Evolutionary conservation across 53 echinoderm and acorn worm species (phyloP).

Genomic region (Zoroaster sp.): DNA sequence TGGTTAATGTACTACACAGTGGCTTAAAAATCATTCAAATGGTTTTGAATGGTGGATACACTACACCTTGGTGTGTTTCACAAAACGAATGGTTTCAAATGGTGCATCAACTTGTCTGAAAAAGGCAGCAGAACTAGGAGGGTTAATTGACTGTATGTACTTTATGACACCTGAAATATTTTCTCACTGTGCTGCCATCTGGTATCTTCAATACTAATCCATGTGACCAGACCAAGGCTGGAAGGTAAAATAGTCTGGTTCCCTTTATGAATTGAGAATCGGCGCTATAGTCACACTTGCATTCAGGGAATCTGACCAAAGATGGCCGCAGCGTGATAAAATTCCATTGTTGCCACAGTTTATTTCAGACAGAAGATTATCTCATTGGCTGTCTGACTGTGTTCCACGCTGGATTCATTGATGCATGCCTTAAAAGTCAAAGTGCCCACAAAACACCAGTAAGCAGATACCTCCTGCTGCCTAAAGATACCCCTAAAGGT

Average conservation of each 20-base stretch:
- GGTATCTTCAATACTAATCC: not conserved
- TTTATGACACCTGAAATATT: not conserved
- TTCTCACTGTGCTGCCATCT: not conserved
- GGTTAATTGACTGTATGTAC: too few relatives aligned
- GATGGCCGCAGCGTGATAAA: not conserved
- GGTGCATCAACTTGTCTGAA: too few relatives aligned
- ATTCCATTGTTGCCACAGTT: not conserved
- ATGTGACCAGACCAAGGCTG: too few relatives aligned
- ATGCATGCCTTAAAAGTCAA: conserved; percentile 67
- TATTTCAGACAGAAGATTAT: conserved; percentile 69
- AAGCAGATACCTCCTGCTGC: conserved; percentile 61
- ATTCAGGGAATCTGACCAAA: not conserved
- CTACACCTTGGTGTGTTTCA: too few relatives aligned
- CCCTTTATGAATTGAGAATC: too few relatives aligned
- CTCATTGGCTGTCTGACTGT: conserved; percentile 57
- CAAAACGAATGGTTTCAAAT: too few relatives aligned
- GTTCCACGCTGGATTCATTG: conserved; percentile 71
- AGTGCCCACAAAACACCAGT: conserved; percentile 50
- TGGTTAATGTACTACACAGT: too few relatives aligned
- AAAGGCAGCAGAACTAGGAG: too few relatives aligned
- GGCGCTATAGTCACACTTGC: too few relatives aligned
- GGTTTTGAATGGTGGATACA: too few relatives aligned
- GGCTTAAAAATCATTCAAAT: too few relatives aligned
- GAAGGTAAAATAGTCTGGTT: too few relatives aligned
- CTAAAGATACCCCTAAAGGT: conserved; percentile 62